phyloP scores from a whole-genome alignment of 2,797 vertebrate genomes.

The Enoplosus armatus region DNA sequence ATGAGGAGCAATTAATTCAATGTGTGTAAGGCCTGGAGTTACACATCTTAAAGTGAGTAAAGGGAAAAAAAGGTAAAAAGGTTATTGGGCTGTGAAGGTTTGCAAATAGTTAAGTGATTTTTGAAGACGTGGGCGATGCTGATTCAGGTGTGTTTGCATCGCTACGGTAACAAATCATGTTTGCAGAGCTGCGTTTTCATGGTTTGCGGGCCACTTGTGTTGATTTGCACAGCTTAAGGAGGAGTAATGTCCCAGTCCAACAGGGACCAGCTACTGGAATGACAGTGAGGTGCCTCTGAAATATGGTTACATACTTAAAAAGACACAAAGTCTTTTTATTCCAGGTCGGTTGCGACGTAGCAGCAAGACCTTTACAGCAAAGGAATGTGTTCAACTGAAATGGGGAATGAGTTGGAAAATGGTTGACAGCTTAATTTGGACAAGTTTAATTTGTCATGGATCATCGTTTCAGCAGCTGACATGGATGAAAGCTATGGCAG shows the following conservation, averaged over 20 bases:
- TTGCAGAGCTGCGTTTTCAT: constrained; percentile 43
- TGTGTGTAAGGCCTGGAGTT: neutral
- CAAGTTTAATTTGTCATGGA: constrained; percentile 32
- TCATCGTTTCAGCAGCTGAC: constrained; percentile 34
- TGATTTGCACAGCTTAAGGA: constrained; percentile 51
- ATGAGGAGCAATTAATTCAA: constrained; percentile 9
- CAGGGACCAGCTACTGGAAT: constrained; percentile 17
- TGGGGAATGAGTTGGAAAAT: constrained; percentile 22
- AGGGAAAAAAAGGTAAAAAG: neutral
- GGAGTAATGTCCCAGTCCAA: constrained; percentile 33
- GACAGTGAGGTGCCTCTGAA: constrained; percentile 1
- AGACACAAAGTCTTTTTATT: neutral
- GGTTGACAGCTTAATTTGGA: constrained; percentile 39
- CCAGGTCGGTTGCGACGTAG: constrained; percentile 14
- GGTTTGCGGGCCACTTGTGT: constrained; percentile 32
- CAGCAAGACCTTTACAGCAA: neutral
- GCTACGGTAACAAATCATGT: constrained; percentile 27
- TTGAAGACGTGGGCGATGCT: constrained; percentile 16
- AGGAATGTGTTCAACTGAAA: constrained; percentile 20
- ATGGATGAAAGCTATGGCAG: constrained; percentile 19
- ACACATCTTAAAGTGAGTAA: constrained; percentile 3
- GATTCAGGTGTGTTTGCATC: constrained; percentile 30
- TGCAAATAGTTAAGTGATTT: constrained; percentile 23
- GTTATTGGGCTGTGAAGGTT: constrained; percentile 16
- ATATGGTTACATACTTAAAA: neutral